Base-by-base conservation (phyloP, 23 tunicate genomes). In the Botrylloides violaceus region DNA sequence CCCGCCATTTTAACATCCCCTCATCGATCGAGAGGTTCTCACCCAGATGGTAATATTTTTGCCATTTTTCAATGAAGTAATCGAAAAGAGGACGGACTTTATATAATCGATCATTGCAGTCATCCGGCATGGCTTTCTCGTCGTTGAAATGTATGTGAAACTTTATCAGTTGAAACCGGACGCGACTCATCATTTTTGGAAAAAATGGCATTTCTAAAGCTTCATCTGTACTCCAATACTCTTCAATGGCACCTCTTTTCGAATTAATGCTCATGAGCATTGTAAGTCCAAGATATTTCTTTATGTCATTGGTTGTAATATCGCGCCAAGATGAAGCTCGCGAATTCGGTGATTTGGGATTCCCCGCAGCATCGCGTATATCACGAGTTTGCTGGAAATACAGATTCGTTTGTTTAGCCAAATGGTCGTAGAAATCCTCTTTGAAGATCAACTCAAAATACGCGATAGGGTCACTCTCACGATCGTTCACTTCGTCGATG, bases 1-100 rank as follows among this genome's bases (percentile, higher is more conserved):
- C 71, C 29, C 79, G 59, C 79, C 66, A 75, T 30, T 75, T 75
- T 27, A 75, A 34, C 79, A 75, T 75, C 26, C 79, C 79, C 58
- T 75, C 70, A 28, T 75, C 79, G 32, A 75, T 75, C 19, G 79
- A 60, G 29, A 75, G 57, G 32, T 75, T 65, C 79, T 75, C 79
- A 32, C 79, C 71, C 79, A 75, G 12, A 34, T 65, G 9, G 62
- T 75, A 75, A 21, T 56, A 29, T 60, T 33, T 34, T 30, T 48
- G 79, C 79, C 79, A 75, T 59, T 29, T 75, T 6, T 39, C 19
- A 6, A 75, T 19, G 58, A 75, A 23, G 7, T 31, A 24, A 4
- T 28, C 15, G 58, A 29, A 75, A 20, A 75, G 58, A n/a, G 79
- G 79, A 25, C 79, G 33, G 29, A 58, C 38, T 49, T 75, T 75